Evolutionary conservation across 2,888 invertebrate species (phyloP), one percentile per base, ranked within the genome.

Genomic region (Platycheirus albimanus): DNA sequence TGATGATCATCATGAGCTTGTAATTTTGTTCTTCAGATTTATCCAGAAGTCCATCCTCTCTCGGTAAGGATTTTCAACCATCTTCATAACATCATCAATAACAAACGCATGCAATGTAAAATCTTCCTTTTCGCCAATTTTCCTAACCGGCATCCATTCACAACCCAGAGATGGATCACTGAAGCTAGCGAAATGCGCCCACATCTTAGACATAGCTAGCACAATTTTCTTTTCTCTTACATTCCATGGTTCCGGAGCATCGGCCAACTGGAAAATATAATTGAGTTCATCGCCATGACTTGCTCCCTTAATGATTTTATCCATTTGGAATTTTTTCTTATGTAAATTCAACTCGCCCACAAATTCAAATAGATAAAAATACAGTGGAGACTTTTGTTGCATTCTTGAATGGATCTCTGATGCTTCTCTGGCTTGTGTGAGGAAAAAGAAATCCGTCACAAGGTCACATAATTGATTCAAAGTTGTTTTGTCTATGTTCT

Each of bases 171-270:
- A 81, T 49, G 85, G 85, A 30, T 85, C 74, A 41, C 75, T 72
- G 86, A 88, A 90, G 87, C 92, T 92, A 1, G 93, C 94, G 87
- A 94, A 94, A 86, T 94, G 93, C 0, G 93, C 92, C 93, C 93
- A 93, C 89, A 93, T 88, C 33, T 89, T 87, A 11, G 91, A 89
- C 87, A 93, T 90, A 58, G 90, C 89, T 33, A 91, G 87, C 24
- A 91, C 89, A n/a, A 92, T 90, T 17, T 70, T 67, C 66, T 84
- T 85, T 20, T 86, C 71, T 0, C 78, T 54, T 10, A 63, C 20
- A 0, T 79, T 61, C 3, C 88, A 86, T 0, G 85, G 58, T 0
- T 81, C 85, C 2, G 74, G 74, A 11, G 41, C 64, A 6, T 75
- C 81, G 0, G 58, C 66, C 84, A 87, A 86, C 79, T 91, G 92